phyloP scores from a whole-genome alignment of 2,888 invertebrate species.

The Myopa testacea region DNA sequence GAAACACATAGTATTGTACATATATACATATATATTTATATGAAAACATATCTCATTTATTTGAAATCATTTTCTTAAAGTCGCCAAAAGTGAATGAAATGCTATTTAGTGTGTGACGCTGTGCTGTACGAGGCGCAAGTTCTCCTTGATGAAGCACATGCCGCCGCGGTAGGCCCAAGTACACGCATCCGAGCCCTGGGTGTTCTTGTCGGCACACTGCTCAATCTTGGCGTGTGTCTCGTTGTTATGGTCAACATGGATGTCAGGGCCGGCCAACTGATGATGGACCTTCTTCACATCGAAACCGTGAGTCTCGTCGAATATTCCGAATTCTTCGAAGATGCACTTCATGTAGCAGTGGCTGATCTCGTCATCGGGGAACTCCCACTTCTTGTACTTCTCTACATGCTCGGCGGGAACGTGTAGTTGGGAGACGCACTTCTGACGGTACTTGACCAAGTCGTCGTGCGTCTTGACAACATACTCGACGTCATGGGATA shows the following conservation, averaged over 20 bases:
- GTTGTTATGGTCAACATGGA: constrained; percentile 56
- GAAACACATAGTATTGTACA: no score
- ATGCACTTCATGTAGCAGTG: constrained; percentile 65
- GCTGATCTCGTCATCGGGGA: constrained; percentile 61
- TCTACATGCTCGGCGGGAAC: constrained; percentile 58
- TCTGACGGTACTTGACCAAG: constrained; percentile 55
- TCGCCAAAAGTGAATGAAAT: background rate
- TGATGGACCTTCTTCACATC: constrained; percentile 62
- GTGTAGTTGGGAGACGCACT: constrained; percentile 56
- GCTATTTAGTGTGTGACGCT: constrained; percentile 52
- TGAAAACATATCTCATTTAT: background rate
- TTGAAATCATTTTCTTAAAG: background rate
- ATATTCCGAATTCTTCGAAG: constrained; percentile 64
- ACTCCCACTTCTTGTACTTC: constrained; percentile 64
- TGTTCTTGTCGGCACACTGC: constrained; percentile 61
- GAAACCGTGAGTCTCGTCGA: constrained; percentile 60
- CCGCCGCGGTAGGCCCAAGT: constrained; percentile 63
- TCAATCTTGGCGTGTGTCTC: constrained; percentile 61
- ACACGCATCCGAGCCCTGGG: constrained; percentile 59
- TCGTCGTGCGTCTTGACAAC: constrained; percentile 63
- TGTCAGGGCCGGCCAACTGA: constrained; percentile 58
- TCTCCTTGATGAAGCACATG: constrained; percentile 61
- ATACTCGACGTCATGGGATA: constrained; percentile 52
- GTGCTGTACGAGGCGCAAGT: constrained; percentile 59
- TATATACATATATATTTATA: no score